Evolutionary conservation across 1,140 invertebrate genomes (phyloP), one percentile per base, ranked within the genome.

Genomic region (Ostrea denselamellosa): DNA sequence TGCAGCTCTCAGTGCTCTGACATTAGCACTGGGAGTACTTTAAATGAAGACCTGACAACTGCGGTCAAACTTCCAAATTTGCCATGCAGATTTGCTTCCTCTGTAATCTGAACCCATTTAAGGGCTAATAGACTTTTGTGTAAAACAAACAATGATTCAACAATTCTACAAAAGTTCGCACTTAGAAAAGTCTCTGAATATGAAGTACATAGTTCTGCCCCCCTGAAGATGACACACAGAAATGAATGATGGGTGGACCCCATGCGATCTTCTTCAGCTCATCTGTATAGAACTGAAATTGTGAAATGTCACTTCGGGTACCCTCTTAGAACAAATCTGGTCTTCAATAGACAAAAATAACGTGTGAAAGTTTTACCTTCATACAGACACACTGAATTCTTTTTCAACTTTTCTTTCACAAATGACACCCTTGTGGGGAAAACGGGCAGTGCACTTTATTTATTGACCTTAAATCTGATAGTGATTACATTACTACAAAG

Each of bases 121-220:
- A 14, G 22, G 68, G 68, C 22, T 77, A 77, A 77, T 77, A 77
- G 68, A 77, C 68, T 77, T 12, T 5, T 19, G 56, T 19, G 56
- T 19, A 77, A 25, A 34, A 77, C 68, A 77, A 77, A 77, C 68
- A 77, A 77, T 77, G 68, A 77, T 77, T 77, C 68, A 77, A 77
- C 68, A 77, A 77, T 28, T 77, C 68, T 77, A 77, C 68, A 77
- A 77, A 77, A 77, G 68, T 77, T 25, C 28, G 25, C 68, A 77
- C 68, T 77, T 25, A 77, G 25, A 77, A 12, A 34, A 68, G 68
- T 25, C 28, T 77, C 7, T 77, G 68, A 25, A 77, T 34, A 77
- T 77, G 68, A 28, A 77, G 68, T 77, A 77, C 68, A 34, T 34
- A 77, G 68, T 77, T 25, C 68, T 22, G 28, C 68, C 68, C 68